Evolutionary conservation across 2,888 invertebrate genomes (phyloP).

Genomic region (Eupithecia tripunctaria): DNA sequence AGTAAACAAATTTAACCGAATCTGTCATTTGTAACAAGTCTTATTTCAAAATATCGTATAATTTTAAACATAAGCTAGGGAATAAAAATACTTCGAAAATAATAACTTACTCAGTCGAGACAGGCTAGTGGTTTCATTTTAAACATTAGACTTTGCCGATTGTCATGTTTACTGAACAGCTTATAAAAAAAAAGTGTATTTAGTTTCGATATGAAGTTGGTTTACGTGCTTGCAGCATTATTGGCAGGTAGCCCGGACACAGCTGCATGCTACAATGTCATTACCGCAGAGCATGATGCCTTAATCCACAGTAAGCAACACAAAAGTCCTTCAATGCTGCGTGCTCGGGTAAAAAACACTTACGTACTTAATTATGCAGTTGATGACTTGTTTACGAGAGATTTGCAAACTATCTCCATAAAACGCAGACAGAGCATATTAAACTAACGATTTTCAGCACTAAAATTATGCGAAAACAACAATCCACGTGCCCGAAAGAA

Average conservation of each 20-base stretch:
- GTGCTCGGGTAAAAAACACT: neutral
- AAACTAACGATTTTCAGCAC: slow-evolving; percentile 14
- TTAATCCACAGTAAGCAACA: neutral
- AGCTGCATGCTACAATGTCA: neutral
- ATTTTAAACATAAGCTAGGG: neutral
- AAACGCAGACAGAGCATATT: slow-evolving; percentile 12
- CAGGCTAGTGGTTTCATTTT: neutral
- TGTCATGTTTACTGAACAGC: neutral
- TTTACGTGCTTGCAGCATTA: neutral
- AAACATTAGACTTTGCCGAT: neutral
- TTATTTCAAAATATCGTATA: neutral
- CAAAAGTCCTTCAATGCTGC: neutral
- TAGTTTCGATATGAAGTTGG: neutral
- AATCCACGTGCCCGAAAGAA: neutral
- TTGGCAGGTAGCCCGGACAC: slow-evolving; percentile 9
- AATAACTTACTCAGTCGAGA: neutral
- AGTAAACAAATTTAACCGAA: too few species aligned
- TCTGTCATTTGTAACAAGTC: neutral
- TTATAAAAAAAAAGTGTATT: neutral
- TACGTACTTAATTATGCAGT: slow-evolving; percentile 2
- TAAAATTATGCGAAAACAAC: slow-evolving; percentile 24
- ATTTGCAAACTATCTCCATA: slow-evolving; percentile 18
- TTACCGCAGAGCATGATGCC: neutral
- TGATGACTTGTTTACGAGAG: slow-evolving; percentile 17
- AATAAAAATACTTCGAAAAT: neutral